Conservation (phyloP, 1,140 invertebrate genomes). For the Luehdorfia chinensis region DNA sequence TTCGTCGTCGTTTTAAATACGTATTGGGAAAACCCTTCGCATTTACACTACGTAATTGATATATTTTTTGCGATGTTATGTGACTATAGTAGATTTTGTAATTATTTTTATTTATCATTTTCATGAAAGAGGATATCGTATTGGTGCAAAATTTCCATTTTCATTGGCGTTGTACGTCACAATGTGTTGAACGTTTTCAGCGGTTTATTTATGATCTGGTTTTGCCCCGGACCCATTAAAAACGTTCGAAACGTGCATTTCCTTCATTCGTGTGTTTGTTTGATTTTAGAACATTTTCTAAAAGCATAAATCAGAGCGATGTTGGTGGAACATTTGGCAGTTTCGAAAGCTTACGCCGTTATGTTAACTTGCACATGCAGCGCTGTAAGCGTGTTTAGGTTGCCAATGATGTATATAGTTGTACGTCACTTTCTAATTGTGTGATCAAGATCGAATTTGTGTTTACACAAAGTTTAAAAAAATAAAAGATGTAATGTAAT, state of each 20-base stretch:
- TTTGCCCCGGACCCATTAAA: constrained; percentile 5
- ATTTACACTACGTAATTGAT: no score
- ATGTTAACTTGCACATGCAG: not conserved
- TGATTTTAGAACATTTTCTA: constrained; percentile 3
- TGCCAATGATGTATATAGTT: constrained; percentile 9
- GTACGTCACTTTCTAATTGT: not conserved
- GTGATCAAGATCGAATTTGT: not conserved
- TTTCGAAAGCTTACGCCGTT: not conserved
- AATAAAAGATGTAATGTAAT: not conserved
- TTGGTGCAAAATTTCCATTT: no score
- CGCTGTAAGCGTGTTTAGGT: not conserved
- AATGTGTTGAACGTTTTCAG: not conserved
- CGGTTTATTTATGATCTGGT: constrained; percentile 3
- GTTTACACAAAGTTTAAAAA: not conserved
- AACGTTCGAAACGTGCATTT: constrained; percentile 2
- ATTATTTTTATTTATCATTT: no score
- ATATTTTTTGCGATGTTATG: no score
- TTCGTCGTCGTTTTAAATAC: no score
- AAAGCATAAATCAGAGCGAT: constrained; percentile 5
- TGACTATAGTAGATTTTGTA: no score
- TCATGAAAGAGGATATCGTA: no score
- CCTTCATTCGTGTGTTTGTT: constrained; percentile 5
- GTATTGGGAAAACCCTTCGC: no score
- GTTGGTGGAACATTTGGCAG: not conserved
- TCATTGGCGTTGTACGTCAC: no score